Percentiles rank a stretch among this genome's conserved stretches.
Conservation (phyloP, 1,140 invertebrate genomes). For the Lysiphlebus fabarum region DNA sequence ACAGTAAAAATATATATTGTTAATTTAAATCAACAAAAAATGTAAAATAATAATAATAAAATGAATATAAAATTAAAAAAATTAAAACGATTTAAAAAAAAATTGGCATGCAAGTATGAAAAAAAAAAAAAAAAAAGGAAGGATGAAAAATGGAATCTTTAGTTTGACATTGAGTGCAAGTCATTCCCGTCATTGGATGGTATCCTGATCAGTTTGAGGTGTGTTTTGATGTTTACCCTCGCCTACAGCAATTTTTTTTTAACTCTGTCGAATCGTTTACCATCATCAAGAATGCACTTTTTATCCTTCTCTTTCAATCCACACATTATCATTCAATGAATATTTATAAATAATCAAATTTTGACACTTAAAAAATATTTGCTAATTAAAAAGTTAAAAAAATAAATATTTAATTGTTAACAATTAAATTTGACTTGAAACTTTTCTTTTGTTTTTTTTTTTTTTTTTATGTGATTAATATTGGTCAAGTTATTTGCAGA, state of each 20-base stretch:
- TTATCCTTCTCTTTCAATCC: background rate
- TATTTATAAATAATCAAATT: too few relatives aligned
- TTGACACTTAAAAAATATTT: background rate
- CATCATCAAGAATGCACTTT: background rate
- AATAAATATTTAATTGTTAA: background rate
- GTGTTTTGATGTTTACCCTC: constrained; percentile 53
- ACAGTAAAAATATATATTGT: too few relatives aligned
- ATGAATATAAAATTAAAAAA: constrained; percentile 9
- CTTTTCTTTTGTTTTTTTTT: background rate
- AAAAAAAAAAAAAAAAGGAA: constrained; percentile 21
- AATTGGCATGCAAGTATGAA: constrained; percentile 10
- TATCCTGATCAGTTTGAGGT: constrained; percentile 42
- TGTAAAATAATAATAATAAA: constrained; percentile 6
- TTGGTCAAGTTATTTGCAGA: too few relatives aligned
- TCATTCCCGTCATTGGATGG: constrained; percentile 52
- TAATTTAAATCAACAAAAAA: background rate
- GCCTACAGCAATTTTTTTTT: constrained; percentile 34
- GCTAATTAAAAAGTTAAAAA: background rate
- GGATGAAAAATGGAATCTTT: constrained; percentile 39
- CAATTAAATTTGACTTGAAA: too few relatives aligned
- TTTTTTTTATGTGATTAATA: background rate
- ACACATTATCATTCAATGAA: too few relatives aligned
- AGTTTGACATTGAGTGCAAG: constrained; percentile 52
- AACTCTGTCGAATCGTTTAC: constrained; percentile 30
- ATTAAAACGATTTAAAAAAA: constrained; percentile 17